Percentiles rank a stretch among this genome's conserved stretches.
These are phyloP conservation scores for Pristionchus entomophagus DNA, from an alignment of 2,888 invertebrate genomes.

Conservation along the genomic window DNA sequence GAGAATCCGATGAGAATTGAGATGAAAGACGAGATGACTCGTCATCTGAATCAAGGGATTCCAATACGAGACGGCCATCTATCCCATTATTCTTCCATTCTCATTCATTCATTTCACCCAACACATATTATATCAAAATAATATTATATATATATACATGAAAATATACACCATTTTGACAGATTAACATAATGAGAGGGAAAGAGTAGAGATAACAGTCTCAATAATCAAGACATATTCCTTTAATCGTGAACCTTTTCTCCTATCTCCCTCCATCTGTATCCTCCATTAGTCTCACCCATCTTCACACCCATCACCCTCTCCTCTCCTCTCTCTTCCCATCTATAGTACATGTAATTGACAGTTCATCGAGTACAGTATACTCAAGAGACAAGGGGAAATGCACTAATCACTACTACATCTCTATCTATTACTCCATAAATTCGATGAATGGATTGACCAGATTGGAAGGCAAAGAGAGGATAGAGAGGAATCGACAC, in stretches of 20 bases:
- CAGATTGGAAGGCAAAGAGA: neutral
- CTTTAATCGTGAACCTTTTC: neutral
- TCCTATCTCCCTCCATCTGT: neutral
- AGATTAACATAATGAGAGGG: no score
- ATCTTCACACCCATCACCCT: neutral
- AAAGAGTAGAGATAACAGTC: no score
- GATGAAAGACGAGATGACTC: constrained; percentile 41
- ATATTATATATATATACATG: no score
- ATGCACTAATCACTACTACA: neutral
- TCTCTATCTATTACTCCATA: no score
- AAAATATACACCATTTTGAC: no score
- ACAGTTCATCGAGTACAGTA: neutral
- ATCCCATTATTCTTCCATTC: neutral
- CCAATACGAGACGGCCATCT: no score
- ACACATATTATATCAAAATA: no score
- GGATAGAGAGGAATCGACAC: neutral
- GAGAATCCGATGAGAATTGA: constrained; percentile 18
- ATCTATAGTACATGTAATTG: constrained; percentile 6
- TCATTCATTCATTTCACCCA: neutral
- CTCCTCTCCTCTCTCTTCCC: neutral
- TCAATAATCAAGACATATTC: neutral
- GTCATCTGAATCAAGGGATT: neutral
- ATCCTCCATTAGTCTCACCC: neutral
- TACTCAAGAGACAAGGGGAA: neutral
- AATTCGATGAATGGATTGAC: constrained; percentile 4